These are phyloP conservation scores for Hypsibius dujardini DNA, from an alignment of 1,140 invertebrate species.

Conservation along the genomic window DNA sequence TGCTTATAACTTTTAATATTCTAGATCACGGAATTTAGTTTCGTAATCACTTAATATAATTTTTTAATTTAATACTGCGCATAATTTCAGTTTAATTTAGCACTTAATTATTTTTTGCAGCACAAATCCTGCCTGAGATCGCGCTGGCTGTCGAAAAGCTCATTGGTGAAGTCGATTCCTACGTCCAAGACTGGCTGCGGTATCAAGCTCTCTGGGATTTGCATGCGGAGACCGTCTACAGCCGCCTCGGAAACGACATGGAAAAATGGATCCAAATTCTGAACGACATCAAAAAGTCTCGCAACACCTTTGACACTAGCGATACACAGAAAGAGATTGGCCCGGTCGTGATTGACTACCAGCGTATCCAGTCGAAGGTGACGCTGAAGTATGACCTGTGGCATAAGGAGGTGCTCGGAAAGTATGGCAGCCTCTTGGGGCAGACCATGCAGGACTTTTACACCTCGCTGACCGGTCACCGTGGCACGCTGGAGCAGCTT, in stretches of 20 bases:
- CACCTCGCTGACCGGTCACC: slow-evolving; percentile 71
- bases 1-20: too few relatives aligned
- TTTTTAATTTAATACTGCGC: too few relatives aligned
- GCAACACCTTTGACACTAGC: slow-evolving; percentile 93
- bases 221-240: slow-evolving; percentile 83
- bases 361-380: slow-evolving; percentile 96
- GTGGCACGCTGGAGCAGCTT: slow-evolving; percentile 86
- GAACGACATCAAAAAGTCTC: slow-evolving; percentile 91
- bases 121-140: slow-evolving; percentile 22
- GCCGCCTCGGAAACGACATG: slow-evolving; percentile 76
- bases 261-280: slow-evolving; percentile 88
- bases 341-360: slow-evolving; percentile 93
- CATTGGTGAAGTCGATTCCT: slow-evolving; percentile 66
- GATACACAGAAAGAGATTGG: slow-evolving; percentile 89
- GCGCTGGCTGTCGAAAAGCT: slow-evolving; percentile 66
- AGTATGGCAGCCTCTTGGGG: slow-evolving; percentile 79
- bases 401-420: slow-evolving; percentile 94
- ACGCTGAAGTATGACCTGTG: slow-evolving; percentile 97
- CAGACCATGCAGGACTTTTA: slow-evolving; percentile 92
- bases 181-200: slow-evolving; percentile 84
- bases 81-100: too few relatives aligned
- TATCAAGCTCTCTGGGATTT: slow-evolving; percentile 98
- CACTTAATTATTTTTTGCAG: too few relatives aligned
- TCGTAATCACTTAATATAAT: too few relatives aligned
- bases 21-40: too few relatives aligned